These are phyloP conservation scores for Epinotia demarniana DNA, from an alignment of 2,888 invertebrate species.

Conservation along the genomic window DNA sequence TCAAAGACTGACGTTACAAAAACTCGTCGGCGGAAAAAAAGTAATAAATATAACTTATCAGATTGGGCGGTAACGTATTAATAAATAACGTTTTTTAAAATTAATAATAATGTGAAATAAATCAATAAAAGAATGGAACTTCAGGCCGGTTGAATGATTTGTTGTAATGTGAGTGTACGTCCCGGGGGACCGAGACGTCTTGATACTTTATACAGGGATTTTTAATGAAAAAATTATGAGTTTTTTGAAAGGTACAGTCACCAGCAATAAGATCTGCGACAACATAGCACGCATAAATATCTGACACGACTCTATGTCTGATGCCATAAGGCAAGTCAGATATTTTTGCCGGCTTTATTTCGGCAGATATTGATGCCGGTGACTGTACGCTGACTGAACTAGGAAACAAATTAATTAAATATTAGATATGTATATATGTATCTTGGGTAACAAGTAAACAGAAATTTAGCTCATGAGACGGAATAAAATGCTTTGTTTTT, in stretches of 20 bases:
- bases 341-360: too few species aligned
- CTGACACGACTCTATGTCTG: too few species aligned
- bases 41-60: constrained; percentile 75
- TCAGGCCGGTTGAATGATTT: constrained; percentile 81
- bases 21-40: constrained; percentile 58
- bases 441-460: too few species aligned
- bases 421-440: too few species aligned
- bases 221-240: neutral
- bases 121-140: constrained; percentile 83
- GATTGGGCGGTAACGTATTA: constrained; percentile 78
- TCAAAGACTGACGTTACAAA: constrained; percentile 48
- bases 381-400: too few species aligned
- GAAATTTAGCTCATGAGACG: too few species aligned
- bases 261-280: too few species aligned
- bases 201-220: constrained; percentile 63
- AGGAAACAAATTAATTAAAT: too few species aligned
- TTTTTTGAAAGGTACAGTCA: neutral
- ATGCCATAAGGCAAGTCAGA: too few species aligned
- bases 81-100: constrained; percentile 75
- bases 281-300: too few species aligned
- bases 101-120: constrained; percentile 83
- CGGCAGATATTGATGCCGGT: too few species aligned
- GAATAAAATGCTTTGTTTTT: too few species aligned
- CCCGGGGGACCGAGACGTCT: constrained; percentile 56
- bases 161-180: constrained; percentile 79